Conservation (phyloP, 2,888 invertebrate genomes). For the Acheta domesticus region DNA sequence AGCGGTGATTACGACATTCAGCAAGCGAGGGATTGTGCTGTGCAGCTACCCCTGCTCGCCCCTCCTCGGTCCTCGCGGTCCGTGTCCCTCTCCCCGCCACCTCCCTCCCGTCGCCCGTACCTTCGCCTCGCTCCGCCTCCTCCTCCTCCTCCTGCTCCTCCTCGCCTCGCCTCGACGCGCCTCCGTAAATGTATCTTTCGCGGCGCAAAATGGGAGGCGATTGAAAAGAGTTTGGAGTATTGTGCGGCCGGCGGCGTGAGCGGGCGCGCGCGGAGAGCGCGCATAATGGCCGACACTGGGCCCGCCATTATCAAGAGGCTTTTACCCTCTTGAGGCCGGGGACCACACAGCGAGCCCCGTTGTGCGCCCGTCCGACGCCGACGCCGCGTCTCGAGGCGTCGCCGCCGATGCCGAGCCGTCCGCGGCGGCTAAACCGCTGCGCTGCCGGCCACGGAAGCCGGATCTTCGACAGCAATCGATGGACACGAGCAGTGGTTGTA, state of each 20-base stretch:
- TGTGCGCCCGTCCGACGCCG: not conserved
- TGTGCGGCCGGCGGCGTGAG: not conserved
- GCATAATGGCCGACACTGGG: not conserved
- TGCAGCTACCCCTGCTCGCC: no score
- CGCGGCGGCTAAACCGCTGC: not conserved
- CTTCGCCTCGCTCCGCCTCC: not conserved
- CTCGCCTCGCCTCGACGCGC: not conserved
- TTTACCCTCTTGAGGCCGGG: not conserved
- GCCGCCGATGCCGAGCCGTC: not conserved
- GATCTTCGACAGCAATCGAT: not conserved
- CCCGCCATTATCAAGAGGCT: not conserved
- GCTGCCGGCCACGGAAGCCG: not conserved
- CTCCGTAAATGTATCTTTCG: not conserved
- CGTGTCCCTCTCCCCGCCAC: not conserved
- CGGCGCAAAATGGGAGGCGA: conserved; percentile 1
- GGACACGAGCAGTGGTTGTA: no score
- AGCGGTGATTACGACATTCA: no score
- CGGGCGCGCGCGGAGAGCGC: not conserved
- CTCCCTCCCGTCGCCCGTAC: not conserved
- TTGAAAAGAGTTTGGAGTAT: conserved; percentile 18
- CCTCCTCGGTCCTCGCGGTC: no score
- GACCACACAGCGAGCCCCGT: conserved; percentile 7
- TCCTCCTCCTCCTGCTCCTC: not conserved
- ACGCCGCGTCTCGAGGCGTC: not conserved
- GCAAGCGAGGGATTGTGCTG: no score